Percentiles rank a stretch among this genome's conserved stretches.
These are phyloP conservation scores for Cygnus buccinator DNA, from an alignment of 2,113 vertebrate species.

Conservation along the genomic window DNA sequence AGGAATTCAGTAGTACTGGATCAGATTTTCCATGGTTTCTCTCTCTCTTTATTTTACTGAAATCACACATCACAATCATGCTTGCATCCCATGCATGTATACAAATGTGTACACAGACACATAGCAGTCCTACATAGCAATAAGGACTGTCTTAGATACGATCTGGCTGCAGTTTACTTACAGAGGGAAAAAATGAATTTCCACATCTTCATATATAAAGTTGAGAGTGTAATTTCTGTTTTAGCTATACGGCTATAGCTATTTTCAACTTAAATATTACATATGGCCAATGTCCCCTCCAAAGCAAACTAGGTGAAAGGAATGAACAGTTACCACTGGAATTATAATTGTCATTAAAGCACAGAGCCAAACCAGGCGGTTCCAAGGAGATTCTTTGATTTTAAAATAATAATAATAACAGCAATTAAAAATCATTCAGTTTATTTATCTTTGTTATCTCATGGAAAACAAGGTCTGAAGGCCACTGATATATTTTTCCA, in stretches of 20 bases:
- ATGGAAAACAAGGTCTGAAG: background rate
- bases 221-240: conserved; percentile 9
- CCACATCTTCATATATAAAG: background rate
- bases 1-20: conserved; percentile 61
- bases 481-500: background rate
- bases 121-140: background rate
- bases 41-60: conserved; percentile 4
- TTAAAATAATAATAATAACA: too few species aligned
- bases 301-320: conserved; percentile 42
- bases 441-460: background rate
- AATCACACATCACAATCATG: background rate
- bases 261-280: conserved; percentile 16
- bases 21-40: conserved; percentile 51
- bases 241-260: background rate
- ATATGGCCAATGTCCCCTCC: background rate
- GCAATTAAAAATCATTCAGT: background rate
- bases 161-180: background rate
- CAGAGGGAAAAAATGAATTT: background rate
- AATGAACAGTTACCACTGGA: conserved; percentile 13
- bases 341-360: conserved; percentile 10
- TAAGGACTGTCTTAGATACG: background rate
- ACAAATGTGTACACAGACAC: background rate
- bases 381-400: background rate
- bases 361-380: background rate
- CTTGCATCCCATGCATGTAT: background rate